Evolutionary conservation across 1,140 invertebrate species (phyloP).

Genomic region (Glomeris maerens): DNA sequence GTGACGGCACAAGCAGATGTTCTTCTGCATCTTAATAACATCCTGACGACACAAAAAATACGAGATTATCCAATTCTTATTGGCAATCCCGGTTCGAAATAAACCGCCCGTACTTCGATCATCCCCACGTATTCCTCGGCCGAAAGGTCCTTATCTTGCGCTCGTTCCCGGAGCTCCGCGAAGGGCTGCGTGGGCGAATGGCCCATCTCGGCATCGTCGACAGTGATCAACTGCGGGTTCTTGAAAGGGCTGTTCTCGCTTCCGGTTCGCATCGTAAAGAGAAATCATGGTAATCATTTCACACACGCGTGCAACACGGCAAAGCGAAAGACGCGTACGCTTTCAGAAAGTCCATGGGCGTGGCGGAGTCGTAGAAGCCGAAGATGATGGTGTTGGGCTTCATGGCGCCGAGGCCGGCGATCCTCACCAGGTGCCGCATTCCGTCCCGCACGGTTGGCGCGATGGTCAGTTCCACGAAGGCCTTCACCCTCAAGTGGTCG

Average conservation of each 20-base stretch:
- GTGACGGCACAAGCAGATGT: constrained; percentile 81
- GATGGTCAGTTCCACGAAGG: constrained; percentile 89
- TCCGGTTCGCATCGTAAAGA: not conserved
- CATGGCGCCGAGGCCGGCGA: constrained; percentile 95
- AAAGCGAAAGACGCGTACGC: not conserved
- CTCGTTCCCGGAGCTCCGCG: constrained; percentile 22
- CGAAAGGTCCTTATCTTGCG: constrained; percentile 23
- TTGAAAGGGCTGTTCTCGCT: no score
- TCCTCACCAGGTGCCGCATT: constrained; percentile 74
- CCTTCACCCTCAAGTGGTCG: constrained; percentile 84
- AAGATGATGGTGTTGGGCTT: constrained; percentile 87
- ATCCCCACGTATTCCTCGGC: constrained; percentile 71
- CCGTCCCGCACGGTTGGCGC: constrained; percentile 71
- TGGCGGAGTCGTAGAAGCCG: constrained; percentile 68
- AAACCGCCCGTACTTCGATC: constrained; percentile 35
- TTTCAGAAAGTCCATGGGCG: constrained; percentile 44
- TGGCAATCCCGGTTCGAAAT: no score
- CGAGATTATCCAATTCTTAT: no score
- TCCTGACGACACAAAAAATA: no score
- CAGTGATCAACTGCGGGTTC: no score
- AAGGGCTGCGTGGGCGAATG: constrained; percentile 4
- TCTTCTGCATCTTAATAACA: constrained; percentile 81
- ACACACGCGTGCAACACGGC: not conserved
- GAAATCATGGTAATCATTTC: not conserved
- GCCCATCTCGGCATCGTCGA: no score